Conservation (phyloP, 1,140 invertebrate species). For the Solenopsis fugax region DNA sequence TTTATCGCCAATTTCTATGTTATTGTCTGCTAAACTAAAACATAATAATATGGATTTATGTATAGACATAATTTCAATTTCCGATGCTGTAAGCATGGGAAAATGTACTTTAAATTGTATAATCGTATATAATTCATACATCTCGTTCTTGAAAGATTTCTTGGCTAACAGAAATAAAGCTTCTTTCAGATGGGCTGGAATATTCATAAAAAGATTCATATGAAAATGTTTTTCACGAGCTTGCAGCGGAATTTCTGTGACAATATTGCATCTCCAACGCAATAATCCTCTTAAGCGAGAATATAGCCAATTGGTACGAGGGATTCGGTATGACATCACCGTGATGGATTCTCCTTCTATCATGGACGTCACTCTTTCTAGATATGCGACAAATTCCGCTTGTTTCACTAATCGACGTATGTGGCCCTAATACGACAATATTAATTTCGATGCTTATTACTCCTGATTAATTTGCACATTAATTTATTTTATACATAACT, state of each 20-base stretch:
- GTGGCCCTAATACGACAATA: slow-evolving; percentile 77
- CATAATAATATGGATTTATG: not conserved
- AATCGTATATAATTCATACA: slow-evolving; percentile 25
- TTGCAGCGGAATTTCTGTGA: slow-evolving; percentile 65
- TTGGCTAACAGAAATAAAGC: slow-evolving; percentile 60
- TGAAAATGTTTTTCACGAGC: slow-evolving; percentile 62
- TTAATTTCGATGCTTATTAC: slow-evolving; percentile 71
- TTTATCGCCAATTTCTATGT: not conserved
- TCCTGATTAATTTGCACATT: too few relatives aligned
- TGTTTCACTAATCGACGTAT: slow-evolving; percentile 83
- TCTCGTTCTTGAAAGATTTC: slow-evolving; percentile 7
- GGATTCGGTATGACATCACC: slow-evolving; percentile 73
- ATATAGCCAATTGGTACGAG: slow-evolving; percentile 67
- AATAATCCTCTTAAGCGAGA: slow-evolving; percentile 50
- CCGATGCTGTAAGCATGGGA: not conserved
- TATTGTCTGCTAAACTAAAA: slow-evolving; percentile 31
- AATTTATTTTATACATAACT: not conserved
- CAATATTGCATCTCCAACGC: slow-evolving; percentile 63
- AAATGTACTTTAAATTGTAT: not conserved
- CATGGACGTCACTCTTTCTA: slow-evolving; percentile 79
- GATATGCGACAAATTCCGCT: slow-evolving; percentile 83
- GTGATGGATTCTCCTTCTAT: too few relatives aligned
- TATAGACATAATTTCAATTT: slow-evolving; percentile 7
- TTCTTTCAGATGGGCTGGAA: slow-evolving; percentile 46
- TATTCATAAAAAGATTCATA: slow-evolving; percentile 23